Percentiles rank a stretch among this genome's conserved stretches.
phyloP scores from a whole-genome alignment of 2,797 vertebrate genomes.

The Aldrovandia affinis region DNA sequence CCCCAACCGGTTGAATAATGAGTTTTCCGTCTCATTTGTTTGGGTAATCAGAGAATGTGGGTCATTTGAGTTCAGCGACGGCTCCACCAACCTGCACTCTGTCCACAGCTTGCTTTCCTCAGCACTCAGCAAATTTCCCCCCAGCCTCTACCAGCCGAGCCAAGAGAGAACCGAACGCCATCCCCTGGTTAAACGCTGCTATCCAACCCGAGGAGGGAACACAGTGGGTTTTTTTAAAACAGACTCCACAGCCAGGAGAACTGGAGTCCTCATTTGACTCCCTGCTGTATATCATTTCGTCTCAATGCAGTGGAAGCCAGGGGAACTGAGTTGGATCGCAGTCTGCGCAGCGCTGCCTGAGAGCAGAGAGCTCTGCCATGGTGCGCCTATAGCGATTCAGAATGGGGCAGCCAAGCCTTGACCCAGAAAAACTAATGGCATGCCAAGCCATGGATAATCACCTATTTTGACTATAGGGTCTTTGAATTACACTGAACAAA shows the following conservation, averaged over 20 bases:
- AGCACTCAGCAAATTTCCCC: conserved; percentile 65
- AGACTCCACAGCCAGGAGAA: conserved; percentile 62
- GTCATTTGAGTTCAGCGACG: conserved; percentile 78
- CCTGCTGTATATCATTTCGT: conserved; percentile 54
- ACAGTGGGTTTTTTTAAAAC: conserved; percentile 68
- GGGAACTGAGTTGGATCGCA: conserved; percentile 40
- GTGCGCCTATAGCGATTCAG: neutral
- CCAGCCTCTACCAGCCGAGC: conserved; percentile 71
- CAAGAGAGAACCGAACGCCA: conserved; percentile 67
- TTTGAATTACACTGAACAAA: neutral
- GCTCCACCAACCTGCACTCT: conserved; percentile 69
- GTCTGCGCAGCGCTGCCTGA: conserved; percentile 22
- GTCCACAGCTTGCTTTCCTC: conserved; percentile 75
- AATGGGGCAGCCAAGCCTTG: conserved; percentile 34
- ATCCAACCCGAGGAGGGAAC: conserved; percentile 64
- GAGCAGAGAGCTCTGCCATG: neutral
- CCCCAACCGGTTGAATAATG: conserved; percentile 57
- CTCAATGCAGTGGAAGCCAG: conserved; percentile 47
- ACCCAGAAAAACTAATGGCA: conserved; percentile 10
- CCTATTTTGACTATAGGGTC: conserved; percentile 16
- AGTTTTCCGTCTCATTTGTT: conserved; percentile 69
- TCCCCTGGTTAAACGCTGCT: conserved; percentile 59
- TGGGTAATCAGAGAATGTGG: conserved; percentile 74
- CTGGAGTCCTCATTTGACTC: conserved; percentile 66
- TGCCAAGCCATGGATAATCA: conserved; percentile 18